phyloP scores from a whole-genome alignment of 2,888 invertebrate genomes.

The Mongoloraphidia duomilia region DNA sequence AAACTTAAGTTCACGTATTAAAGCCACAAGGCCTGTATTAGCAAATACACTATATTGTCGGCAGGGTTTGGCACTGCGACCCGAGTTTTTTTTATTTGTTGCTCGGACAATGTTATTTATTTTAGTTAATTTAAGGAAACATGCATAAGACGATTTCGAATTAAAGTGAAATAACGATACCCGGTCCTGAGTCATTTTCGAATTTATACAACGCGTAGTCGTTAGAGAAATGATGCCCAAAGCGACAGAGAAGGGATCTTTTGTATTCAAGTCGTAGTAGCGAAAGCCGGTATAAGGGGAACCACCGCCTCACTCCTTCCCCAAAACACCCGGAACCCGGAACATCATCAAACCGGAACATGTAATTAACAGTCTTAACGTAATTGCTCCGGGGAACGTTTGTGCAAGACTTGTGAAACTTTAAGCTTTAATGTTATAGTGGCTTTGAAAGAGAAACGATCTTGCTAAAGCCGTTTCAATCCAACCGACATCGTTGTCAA shows the following conservation, averaged over 20 bases:
- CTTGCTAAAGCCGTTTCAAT: not conserved
- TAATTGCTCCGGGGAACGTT: conserved; percentile 36
- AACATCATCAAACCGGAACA: conserved; percentile 21
- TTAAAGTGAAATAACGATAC: too few species aligned
- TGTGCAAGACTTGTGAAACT: conserved; percentile 33
- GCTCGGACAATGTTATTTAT: too few species aligned
- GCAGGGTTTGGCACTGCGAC: too few species aligned
- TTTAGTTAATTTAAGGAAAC: too few species aligned
- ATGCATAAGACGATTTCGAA: too few species aligned
- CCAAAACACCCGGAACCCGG: conserved; percentile 2
- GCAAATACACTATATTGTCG: too few species aligned
- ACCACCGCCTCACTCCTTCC: conserved; percentile 5
- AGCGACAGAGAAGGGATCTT: conserved; percentile 3
- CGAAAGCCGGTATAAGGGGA: conserved; percentile 8
- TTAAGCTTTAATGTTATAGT: conserved; percentile 13
- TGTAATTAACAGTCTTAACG: conserved; percentile 35
- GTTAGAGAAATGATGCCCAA: not conserved
- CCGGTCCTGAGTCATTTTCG: too few species aligned
- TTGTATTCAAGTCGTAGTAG: conserved; percentile 7
- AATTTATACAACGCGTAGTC: too few species aligned
- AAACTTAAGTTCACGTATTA: too few species aligned
- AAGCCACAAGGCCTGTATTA: too few species aligned
- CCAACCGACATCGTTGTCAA: too few species aligned
- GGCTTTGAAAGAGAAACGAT: conserved; percentile 1
- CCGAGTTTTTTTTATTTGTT: too few species aligned